Evolutionary conservation across 1,140 invertebrate genomes (phyloP).

Genomic region (Drosophila micromelanica): DNA sequence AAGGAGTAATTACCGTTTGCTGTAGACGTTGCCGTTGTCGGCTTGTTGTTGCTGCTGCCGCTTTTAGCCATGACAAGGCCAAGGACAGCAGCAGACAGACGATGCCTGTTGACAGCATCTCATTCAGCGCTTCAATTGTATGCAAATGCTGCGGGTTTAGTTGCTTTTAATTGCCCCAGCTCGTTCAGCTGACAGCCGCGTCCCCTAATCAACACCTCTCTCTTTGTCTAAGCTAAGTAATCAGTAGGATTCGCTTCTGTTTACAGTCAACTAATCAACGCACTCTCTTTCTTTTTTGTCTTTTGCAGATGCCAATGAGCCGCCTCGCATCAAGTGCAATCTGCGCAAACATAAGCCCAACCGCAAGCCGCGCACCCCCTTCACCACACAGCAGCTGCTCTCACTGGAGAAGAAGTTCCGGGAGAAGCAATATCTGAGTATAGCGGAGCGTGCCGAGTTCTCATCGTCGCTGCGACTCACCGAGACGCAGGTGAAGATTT

Average conservation of each 20-base stretch:
- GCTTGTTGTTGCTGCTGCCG: conserved; percentile 35
- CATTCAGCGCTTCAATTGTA: conserved; percentile 66
- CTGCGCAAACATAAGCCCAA: conserved; percentile 96
- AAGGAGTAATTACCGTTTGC: conserved; percentile 81
- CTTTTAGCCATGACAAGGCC: conserved; percentile 76
- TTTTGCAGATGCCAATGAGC: conserved; percentile 86
- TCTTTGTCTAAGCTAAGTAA: not conserved
- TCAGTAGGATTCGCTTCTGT: not conserved
- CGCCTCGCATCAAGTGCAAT: conserved; percentile 95
- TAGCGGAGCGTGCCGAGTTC: conserved; percentile 98
- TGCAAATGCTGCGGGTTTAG: conserved; percentile 51
- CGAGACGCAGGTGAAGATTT: conserved; percentile 98
- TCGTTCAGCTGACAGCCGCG: not conserved
- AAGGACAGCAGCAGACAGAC: conserved; percentile 48
- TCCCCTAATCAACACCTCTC: not conserved
- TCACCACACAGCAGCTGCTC: conserved; percentile 97
- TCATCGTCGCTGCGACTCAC: conserved; percentile 96
- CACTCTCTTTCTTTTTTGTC: conserved; percentile 1
- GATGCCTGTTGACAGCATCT: conserved; percentile 58
- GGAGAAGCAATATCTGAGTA: conserved; percentile 97
- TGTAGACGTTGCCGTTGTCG: conserved; percentile 37
- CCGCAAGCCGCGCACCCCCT: conserved; percentile 98
- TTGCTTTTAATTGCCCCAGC: conserved; percentile 43
- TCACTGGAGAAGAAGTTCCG: conserved; percentile 98
- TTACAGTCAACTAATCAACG: conserved; percentile 19